Base-by-base conservation (phyloP, 2,888 invertebrate genomes). In the Drosophila greeni region DNA sequence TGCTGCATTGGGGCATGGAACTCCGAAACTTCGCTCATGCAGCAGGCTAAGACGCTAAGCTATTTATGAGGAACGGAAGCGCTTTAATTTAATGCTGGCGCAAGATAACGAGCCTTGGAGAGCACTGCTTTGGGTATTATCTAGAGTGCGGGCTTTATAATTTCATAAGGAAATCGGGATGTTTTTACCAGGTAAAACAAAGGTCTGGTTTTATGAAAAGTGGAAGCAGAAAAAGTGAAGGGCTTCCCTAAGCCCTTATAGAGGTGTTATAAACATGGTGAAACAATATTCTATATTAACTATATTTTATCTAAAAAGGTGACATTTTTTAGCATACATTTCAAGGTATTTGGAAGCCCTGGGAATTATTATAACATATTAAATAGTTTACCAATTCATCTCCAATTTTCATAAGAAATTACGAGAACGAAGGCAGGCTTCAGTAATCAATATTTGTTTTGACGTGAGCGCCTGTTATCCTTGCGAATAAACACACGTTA, bases 1-100 rank as follows among this genome's bases (percentile, higher is more conserved):
- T 51, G 52, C n/a, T 51, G 52, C n/a, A 26, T 26, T 42, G 24
- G 16, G 31, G 20, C n/a, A 34, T 34, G 40, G 39, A 39, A 37
- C 33, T 49, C 40, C 9, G 29, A 42, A 42, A 23, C 16, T 48
- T 18, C 20, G 40, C 24, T 43, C 36, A 43, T 31, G 34, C 29
- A 16, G 33, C 18, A 31, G 45, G 36, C 24, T 12, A 20, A 34
- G 29, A 11, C 31, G 24, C 20, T 11, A 6, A 31, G 42, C 26
- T 34, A 36, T 59, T 31, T 48, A 33, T 26, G 16, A 31, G 23
- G 33, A 42, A 48, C 59, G 61, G 61, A 42, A 49, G 48, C 26
- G 33, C 55, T 55, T 58, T 42, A 36, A 34, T 42, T 55, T 42
- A 36, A 55, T 42, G 55, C 42, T 29, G 49, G 34, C 47, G n/a